A percentile compares a stretch with the other conserved stretches of the same genome.
phyloP scores from a whole-genome alignment of 2,113 vertebrate genomes.

The Austrofundulus limnaeus region DNA sequence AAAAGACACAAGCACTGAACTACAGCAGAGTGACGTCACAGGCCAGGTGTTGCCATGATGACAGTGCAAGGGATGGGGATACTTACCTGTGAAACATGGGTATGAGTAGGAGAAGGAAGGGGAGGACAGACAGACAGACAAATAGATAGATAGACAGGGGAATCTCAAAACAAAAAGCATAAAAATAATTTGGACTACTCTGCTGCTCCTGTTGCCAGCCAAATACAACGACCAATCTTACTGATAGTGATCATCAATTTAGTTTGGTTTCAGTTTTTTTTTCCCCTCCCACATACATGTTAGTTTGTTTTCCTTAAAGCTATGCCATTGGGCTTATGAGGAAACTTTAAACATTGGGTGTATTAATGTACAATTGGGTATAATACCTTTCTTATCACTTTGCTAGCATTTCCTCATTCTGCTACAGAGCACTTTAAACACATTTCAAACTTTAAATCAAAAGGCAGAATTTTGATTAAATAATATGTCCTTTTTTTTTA shows the following conservation, averaged over 20 bases:
- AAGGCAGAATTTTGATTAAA: too few relatives aligned
- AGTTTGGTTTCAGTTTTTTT: constrained; percentile 81
- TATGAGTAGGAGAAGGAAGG: constrained; percentile 53
- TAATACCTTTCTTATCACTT: background rate
- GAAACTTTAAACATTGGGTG: constrained; percentile 13
- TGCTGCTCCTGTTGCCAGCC: constrained; percentile 79
- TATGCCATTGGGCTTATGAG: constrained; percentile 78
- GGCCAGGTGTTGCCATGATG: constrained; percentile 91
- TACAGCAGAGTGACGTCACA: constrained; percentile 98
- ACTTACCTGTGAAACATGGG: constrained; percentile 80
- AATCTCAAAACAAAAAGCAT: constrained; percentile 75
- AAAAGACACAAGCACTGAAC: constrained; percentile 96
- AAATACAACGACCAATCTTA: constrained; percentile 68
- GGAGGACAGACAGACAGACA: constrained; percentile 26
- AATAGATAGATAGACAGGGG: constrained; percentile 66
- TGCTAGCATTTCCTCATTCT: too few relatives aligned
- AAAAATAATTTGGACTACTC: constrained; percentile 77
- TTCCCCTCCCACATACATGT: constrained; percentile 30
- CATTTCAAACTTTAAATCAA: constrained; percentile 4
- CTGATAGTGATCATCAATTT: constrained; percentile 73
- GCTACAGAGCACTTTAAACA: background rate
- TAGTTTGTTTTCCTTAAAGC: constrained; percentile 32
- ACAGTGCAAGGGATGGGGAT: constrained; percentile 85
- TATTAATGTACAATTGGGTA: constrained; percentile 6
- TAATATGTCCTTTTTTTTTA: too few relatives aligned